Conservation (phyloP, 2,888 invertebrate genomes). For the Horisme vitalbata region DNA sequence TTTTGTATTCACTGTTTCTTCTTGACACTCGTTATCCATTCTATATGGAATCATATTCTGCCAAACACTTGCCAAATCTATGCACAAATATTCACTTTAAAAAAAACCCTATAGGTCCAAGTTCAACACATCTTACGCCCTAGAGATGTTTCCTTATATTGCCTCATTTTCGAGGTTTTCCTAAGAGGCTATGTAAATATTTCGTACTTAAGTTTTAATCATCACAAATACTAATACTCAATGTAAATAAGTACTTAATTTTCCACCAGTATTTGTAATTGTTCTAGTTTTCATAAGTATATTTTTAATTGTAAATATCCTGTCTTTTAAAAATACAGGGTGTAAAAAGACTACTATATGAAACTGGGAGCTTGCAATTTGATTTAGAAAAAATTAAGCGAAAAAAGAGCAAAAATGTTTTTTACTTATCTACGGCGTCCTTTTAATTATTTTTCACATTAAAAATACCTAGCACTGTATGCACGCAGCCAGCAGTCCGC, state of each 20-base stretch:
- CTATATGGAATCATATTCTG: not conserved
- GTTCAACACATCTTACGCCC: not conserved
- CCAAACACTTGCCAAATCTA: not conserved
- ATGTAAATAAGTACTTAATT: slow-evolving; percentile 38
- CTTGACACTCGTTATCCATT: too few relatives aligned
- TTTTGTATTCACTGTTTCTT: not conserved
- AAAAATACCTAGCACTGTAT: too few relatives aligned
- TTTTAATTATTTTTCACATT: too few relatives aligned
- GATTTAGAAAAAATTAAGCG: too few relatives aligned
- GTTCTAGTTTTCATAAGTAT: slow-evolving; percentile 27
- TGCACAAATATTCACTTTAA: slow-evolving; percentile 2
- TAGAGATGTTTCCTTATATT: not conserved
- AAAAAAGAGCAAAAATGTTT: too few relatives aligned
- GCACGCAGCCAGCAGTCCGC: too few relatives aligned
- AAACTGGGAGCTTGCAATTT: too few relatives aligned
- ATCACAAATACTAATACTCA: slow-evolving; percentile 37
- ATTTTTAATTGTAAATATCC: slow-evolving; percentile 45
- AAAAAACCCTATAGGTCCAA: not conserved
- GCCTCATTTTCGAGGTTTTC: slow-evolving; percentile 14
- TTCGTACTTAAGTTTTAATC: slow-evolving; percentile 16
- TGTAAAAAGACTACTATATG: too few relatives aligned
- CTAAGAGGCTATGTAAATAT: slow-evolving; percentile 50
- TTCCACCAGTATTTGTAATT: slow-evolving; percentile 53
- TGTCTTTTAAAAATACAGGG: not conserved
- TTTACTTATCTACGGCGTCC: too few relatives aligned